Evolutionary conservation across 2,888 invertebrate genomes (phyloP), one percentile per base, ranked within the genome.

Genomic region (Gibbula magus): DNA sequence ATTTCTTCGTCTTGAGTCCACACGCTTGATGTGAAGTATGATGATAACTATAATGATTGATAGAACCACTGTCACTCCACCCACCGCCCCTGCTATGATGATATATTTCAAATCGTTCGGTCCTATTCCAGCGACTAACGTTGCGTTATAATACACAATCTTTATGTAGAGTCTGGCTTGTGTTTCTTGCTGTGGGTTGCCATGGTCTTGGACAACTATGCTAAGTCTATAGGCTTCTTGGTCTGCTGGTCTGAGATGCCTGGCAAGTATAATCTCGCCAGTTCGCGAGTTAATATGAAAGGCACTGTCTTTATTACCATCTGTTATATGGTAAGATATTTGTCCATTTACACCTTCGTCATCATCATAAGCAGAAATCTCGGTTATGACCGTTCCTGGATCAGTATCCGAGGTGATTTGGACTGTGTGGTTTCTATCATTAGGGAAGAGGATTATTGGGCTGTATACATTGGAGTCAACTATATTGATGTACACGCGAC

Each of bases 381-480:
- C 81, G 2, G 87, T 78, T 5, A 89, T 84, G 7, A 84, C 54
- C 0, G 84, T 81, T 0, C 86, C 86, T 2, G 82, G 79, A 0
- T 81, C 45, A 0, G 80, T 79, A 32, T 86, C 80, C 1, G 82
- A 83, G 0, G 82, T 80, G 10, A 89, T 77, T 22, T 74, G 53
- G 7, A 88, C 82, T 0, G 86, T 84, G 77, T 88, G 83, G 83
- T 90, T 89, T 20, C 76, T 70, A 5, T 81, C 79, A 25, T 83
- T 86, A 0, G 89, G 90, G 56, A 88, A 90, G 5, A 82, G 80
- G 53, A 91, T 89, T 16, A 85, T 78, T 0, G 92, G 92, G 0
- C 79, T 45, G 75, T 91, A 89, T 75, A 91, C 91, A 75, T 92
- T 91, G 16, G 87, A 82, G 77, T 91, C 92, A 10, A 83, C 79